Conservation (phyloP, 2,797 vertebrate genomes). For the Ispidina lecontei region DNA sequence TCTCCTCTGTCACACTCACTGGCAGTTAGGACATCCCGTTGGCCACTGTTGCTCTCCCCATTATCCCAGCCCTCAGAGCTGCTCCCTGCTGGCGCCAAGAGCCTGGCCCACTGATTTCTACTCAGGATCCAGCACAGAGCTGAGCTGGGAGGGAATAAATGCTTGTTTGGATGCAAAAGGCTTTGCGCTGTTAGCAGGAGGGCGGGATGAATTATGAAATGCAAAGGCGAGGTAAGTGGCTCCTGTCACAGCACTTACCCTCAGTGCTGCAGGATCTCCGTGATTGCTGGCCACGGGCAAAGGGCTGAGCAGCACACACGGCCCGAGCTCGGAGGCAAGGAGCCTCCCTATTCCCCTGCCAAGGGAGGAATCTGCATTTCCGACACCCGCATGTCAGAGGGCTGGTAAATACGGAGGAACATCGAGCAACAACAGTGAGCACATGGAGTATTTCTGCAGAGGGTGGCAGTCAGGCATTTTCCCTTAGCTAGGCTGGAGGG, state of each 20-base stretch:
- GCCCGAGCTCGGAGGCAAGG: background rate
- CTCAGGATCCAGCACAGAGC: background rate
- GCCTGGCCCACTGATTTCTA: background rate
- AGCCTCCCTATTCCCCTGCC: background rate
- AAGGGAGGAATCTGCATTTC: background rate
- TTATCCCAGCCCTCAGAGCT: background rate
- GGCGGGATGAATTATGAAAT: conserved; percentile 54
- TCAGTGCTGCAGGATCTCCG: background rate
- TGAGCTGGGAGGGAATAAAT: background rate
- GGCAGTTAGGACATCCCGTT: background rate
- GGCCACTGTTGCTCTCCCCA: accelerated
- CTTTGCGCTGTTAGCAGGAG: background rate
- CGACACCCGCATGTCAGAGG: background rate
- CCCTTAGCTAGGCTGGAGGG: background rate
- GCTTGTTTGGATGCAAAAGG: background rate
- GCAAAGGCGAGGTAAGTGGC: conserved; percentile 4
- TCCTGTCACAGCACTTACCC: conserved; percentile 3
- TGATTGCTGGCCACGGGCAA: background rate
- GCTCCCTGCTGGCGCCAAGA: background rate
- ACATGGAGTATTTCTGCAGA: accelerated
- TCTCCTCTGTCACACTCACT: accelerated
- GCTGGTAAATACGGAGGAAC: background rate
- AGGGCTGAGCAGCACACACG: background rate
- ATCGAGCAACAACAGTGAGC: accelerated
- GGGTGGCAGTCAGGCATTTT: background rate